A percentile compares a stretch with the other conserved stretches of the same genome.
Conservation (phyloP, 2,797 vertebrate genomes). For the Phyllotis vaccarum region DNA sequence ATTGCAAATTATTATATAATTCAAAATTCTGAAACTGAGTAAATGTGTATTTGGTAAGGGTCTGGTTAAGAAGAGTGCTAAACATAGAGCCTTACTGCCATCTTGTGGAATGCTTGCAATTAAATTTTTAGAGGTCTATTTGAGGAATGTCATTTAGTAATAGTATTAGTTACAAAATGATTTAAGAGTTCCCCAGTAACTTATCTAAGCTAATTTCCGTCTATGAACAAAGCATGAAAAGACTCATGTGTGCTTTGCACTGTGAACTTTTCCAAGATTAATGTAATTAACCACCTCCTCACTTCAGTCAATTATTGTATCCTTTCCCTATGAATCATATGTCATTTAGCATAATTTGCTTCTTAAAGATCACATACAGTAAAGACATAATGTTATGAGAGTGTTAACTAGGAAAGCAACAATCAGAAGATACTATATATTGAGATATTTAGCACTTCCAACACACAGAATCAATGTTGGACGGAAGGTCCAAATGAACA, state of each 20-base stretch:
- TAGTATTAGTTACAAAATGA: constrained; percentile 54
- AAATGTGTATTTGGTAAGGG: constrained; percentile 76
- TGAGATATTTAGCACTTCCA: background rate
- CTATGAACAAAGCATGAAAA: constrained; percentile 28
- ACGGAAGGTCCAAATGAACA: background rate
- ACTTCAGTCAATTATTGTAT: constrained; percentile 34
- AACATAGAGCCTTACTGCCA: constrained; percentile 88
- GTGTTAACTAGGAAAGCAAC: background rate
- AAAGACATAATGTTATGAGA: background rate
- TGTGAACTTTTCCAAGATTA: background rate
- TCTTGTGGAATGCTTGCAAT: constrained; percentile 87
- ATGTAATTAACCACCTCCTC: background rate
- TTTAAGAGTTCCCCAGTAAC: background rate
- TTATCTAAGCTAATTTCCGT: constrained; percentile 25
- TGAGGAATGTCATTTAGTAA: constrained; percentile 6
- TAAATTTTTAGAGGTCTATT: background rate
- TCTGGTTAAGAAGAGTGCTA: constrained; percentile 58
- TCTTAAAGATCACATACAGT: background rate
- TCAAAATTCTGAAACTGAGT: constrained; percentile 78
- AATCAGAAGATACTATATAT: background rate
- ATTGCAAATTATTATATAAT: constrained; percentile 74
- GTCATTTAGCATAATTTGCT: constrained; percentile 45
- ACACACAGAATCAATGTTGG: background rate
- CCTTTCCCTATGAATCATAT: background rate
- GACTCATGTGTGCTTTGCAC: background rate